Conservation (phyloP, 2,888 invertebrate species). For the Pecten maximus region DNA sequence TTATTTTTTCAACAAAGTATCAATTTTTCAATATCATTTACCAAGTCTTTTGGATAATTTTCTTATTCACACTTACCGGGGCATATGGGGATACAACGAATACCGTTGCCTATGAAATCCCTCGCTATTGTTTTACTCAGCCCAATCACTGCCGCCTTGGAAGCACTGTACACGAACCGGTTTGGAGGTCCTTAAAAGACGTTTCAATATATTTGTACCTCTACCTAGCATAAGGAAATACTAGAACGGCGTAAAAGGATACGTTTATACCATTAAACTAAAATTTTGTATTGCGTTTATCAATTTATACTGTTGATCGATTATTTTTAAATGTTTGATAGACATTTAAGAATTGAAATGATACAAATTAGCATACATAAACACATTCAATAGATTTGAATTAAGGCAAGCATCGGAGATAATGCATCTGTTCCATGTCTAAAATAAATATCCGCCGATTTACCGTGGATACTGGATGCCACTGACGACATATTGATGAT, state of each 20-base stretch:
- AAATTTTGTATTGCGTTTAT: no score
- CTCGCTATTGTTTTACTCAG: slow-evolving; percentile 74
- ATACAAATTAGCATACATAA: no score
- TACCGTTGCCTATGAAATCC: slow-evolving; percentile 70
- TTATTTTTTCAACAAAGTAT: background rate
- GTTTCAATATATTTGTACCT: background rate
- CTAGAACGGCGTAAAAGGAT: background rate
- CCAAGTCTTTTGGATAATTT: background rate
- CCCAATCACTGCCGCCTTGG: slow-evolving; percentile 78
- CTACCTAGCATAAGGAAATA: no score
- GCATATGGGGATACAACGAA: slow-evolving; percentile 73
- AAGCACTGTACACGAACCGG: slow-evolving; percentile 74
- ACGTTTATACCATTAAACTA: no score
- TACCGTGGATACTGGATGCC: slow-evolving; percentile 77
- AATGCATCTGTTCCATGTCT: background rate
- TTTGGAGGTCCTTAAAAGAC: slow-evolving; percentile 69
- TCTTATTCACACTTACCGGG: slow-evolving; percentile 65
- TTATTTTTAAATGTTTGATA: no score
- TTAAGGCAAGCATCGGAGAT: no score
- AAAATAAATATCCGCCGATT: background rate
- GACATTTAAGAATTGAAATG: no score
- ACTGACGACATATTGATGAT: slow-evolving; percentile 79
- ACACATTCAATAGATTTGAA: no score
- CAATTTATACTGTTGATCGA: no score
- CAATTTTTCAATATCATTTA: no score